These are phyloP conservation scores for Lasius fuliginosus DNA, from an alignment of 2,888 invertebrate species.

Conservation along the genomic window DNA sequence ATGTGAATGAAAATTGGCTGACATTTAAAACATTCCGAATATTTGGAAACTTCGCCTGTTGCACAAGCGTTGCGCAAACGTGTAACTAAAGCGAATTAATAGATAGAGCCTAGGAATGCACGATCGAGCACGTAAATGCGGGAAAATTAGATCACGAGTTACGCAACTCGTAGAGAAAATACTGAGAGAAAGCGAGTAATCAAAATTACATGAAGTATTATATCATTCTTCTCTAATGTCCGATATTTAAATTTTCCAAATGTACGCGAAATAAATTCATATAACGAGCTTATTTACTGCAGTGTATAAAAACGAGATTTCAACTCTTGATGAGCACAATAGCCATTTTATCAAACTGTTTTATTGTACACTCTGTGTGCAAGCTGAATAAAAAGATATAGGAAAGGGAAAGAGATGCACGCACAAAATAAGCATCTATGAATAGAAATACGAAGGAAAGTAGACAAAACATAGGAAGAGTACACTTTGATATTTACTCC, in stretches of 20 bases:
- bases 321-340: neutral
- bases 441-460: neutral
- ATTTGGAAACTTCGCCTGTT: constrained; percentile 17
- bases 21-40: neutral
- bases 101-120: constrained; percentile 37
- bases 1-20: constrained; percentile 2
- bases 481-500: neutral
- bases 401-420: no score
- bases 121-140: constrained; percentile 42
- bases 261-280: neutral
- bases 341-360: neutral
- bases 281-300: constrained; percentile 7
- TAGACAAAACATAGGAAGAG: neutral
- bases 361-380: neutral
- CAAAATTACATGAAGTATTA: neutral
- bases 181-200: neutral
- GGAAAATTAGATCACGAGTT: constrained; percentile 47
- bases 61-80: neutral
- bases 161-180: constrained; percentile 6
- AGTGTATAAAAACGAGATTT: constrained; percentile 9
- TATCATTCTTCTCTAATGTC: neutral
- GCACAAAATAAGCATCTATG: neutral
- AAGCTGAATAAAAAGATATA: neutral
- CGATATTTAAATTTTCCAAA: constrained; percentile 5
- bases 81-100: constrained; percentile 50